Evolutionary conservation across 2,888 invertebrate species (phyloP).

Genomic region (Tachystola acroxantha): DNA sequence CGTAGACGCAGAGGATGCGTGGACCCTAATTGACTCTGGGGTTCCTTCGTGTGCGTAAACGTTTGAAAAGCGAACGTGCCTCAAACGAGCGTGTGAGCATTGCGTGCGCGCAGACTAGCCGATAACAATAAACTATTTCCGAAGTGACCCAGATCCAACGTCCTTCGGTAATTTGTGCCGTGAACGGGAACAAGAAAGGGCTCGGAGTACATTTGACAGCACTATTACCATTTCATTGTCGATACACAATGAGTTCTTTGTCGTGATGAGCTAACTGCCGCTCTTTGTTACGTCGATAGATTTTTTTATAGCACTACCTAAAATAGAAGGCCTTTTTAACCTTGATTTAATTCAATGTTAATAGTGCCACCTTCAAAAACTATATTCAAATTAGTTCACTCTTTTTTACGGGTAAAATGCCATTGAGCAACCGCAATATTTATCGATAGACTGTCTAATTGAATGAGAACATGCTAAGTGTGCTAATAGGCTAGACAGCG

Average conservation of each 20-base stretch:
- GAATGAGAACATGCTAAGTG: slow-evolving; percentile 47
- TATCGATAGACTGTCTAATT: slow-evolving; percentile 24
- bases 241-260: slow-evolving; percentile 41
- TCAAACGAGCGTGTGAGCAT: slow-evolving; percentile 56
- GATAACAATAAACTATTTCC: slow-evolving; percentile 79
- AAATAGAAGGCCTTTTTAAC: slow-evolving; percentile 34
- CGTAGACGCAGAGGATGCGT: slow-evolving; percentile 50
- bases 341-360: slow-evolving; percentile 36
- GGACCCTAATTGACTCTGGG: slow-evolving; percentile 56
- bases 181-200: slow-evolving; percentile 76
- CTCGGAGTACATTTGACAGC: slow-evolving; percentile 59
- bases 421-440: slow-evolving; percentile 30
- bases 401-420: slow-evolving; percentile 17
- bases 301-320: slow-evolving; percentile 18
- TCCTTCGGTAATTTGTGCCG: slow-evolving; percentile 76
- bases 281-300: slow-evolving; percentile 27
- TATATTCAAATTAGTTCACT: slow-evolving; percentile 22
- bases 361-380: slow-evolving; percentile 20
- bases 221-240: slow-evolving; percentile 50
- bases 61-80: slow-evolving; percentile 55
- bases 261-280: slow-evolving; percentile 39
- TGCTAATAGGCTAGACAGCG: slow-evolving; percentile 51
- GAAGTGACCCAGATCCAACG: slow-evolving; percentile 77
- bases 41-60: slow-evolving; percentile 53
- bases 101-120: slow-evolving; percentile 71